Base-by-base conservation (phyloP, 2,797 vertebrate species). In the Coranthus polyacanthus region DNA sequence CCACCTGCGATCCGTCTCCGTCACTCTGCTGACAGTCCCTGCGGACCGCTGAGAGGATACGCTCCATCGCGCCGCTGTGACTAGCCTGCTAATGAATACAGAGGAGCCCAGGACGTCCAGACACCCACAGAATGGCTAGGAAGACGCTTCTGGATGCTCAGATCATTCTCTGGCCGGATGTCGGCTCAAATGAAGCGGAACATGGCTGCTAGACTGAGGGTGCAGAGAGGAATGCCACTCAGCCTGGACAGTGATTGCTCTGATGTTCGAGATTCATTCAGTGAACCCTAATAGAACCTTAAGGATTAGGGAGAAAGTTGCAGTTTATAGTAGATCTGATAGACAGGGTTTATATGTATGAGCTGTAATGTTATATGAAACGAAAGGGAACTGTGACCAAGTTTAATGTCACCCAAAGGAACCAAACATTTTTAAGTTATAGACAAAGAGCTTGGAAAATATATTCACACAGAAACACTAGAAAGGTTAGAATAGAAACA, bases 1-100 rank as follows among this genome's bases (percentile, higher is more conserved):
- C 93, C 93, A 92, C 74, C 92, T 91, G 92, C 44, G 89, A 97
- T 98, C 94, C 86, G 95, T 99, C 96, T 96, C 94, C 94, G 95
- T 96, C 97, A 93, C 74, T 89, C 81, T 62, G 79, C 59, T 68
- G 79, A 91, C 90, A 90, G 86, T 91, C 94, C 92, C 94, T 72
- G 6, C 75, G 83, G 93, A 89, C 90, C 68, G 67, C 90, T 61
- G 72, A 86, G 89, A 91, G 89, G 89, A 94, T 93, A 85, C 75
- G 86, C 89, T 90, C 88, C 86, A 89, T 86, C 73, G 83, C 80
- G 39, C 81, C 61, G 29, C 66, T 90, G 50, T 91, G 92, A 92
- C 91, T 89, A 65, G 93, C 87, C 83, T 83, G 70, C 84, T 93
- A 93, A 94, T 91, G 92, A 89, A 90, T 91, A 86, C 6, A 85